phyloP scores from a whole-genome alignment of 2,113 vertebrate genomes.

The Willisornis vidua region DNA sequence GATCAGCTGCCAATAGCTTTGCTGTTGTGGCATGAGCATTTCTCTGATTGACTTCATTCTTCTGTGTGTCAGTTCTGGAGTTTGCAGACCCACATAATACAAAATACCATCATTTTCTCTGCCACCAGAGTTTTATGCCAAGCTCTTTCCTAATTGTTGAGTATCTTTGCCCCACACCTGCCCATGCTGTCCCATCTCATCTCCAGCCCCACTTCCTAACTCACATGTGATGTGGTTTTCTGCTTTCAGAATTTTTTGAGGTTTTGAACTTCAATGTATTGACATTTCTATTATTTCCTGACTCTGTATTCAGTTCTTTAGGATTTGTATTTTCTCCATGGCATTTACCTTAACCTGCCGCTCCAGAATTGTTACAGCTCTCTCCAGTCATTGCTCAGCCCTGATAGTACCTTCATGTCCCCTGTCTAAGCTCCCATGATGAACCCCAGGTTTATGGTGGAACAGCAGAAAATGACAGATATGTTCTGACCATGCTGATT shows the following conservation, averaged over 20 bases:
- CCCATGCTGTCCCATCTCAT: background rate
- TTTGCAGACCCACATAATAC: background rate
- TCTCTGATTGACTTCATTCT: background rate
- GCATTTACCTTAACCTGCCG: background rate
- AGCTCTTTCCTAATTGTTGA: background rate
- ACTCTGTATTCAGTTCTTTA: background rate
- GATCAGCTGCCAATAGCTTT: background rate
- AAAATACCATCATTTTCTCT: background rate
- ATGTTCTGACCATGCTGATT: background rate
- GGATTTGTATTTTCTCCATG: background rate
- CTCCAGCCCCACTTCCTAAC: background rate
- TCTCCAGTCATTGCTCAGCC: background rate
- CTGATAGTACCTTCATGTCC: background rate
- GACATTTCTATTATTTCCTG: background rate
- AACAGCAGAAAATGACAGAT: background rate
- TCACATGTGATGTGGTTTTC: background rate
- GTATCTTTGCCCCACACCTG: background rate
- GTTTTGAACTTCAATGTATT: background rate
- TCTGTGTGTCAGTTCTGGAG: background rate
- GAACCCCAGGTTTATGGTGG: background rate
- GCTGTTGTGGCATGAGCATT: background rate
- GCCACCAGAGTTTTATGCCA: background rate
- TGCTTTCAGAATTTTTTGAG: background rate
- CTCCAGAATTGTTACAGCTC: background rate
- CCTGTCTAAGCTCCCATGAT: background rate